Base-by-base conservation (phyloP, 2,113 vertebrate species). In the Empidonax alnorum region DNA sequence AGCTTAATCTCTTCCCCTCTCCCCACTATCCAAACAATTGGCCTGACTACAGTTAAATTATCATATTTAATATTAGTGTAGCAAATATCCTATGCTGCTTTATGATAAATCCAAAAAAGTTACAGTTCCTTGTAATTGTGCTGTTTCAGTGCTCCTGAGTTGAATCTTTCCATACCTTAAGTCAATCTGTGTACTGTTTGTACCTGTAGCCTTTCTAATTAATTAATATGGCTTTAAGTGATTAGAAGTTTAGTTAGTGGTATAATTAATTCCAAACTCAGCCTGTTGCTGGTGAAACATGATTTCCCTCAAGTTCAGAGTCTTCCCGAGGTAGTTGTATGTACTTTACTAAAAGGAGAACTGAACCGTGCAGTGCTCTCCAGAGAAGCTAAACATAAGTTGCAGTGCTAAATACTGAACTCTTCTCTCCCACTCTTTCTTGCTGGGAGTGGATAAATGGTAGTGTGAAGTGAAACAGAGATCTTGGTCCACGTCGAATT, bases 381-480 rank as follows among this genome's bases (percentile, higher is more conserved):
- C 24, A 47, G 73, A 58, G 86, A 55, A 80, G 49, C 68, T 81
- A 56, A 90, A 87, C 66, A 49, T 85, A 93, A 94, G 41, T 41
- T 86, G 44, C 31, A 68, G 65, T 84, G 80, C 91, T 93, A 92
- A 93, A 94, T 84, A 81, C 47, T 63, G 76, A 92, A 23, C 31
- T 84, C 61, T 53, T 71, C 50, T 94, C 90, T 96, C 92, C 88
- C 80, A 78, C 93, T 67, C 68, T 75, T 4, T 86, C 42, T 87
- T 5, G 24, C 72, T 93, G 89, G 41, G 84, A 84, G 71, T 68
- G 31, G 75, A 59, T 84, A 81, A 94, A 65, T 35, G 82, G 27
- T 62, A 33, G 76, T 86, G 79, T 92, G 89, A 95, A 94, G 50
- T 80, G 76, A 89, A 92, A 74, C 25, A 49, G 50, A 2, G 3